These are phyloP conservation scores for Folsomia candida DNA, from an alignment of 2,888 invertebrate species.

Conservation along the genomic window DNA sequence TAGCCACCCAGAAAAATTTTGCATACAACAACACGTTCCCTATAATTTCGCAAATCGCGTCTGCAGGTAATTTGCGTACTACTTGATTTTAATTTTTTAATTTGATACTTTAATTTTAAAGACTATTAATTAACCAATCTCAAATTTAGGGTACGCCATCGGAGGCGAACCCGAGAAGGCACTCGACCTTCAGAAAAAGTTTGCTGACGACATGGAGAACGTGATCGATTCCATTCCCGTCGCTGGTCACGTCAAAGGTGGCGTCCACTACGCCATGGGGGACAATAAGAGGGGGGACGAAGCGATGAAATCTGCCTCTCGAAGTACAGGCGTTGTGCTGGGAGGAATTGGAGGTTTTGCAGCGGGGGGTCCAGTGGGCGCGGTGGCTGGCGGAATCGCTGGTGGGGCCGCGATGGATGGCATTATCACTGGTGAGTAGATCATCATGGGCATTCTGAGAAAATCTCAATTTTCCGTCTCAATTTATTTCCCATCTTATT, in stretches of 20 bases:
- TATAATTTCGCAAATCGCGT: conserved; percentile 44
- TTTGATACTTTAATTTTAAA: too few species aligned
- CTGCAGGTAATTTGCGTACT: neutral
- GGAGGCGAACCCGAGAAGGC: conserved; percentile 46
- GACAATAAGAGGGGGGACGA: conserved; percentile 44
- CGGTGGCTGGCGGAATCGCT: conserved; percentile 46
- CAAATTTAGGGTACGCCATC: conserved; percentile 45
- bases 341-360: conserved; percentile 48
- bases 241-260: conserved; percentile 48
- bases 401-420: conserved; percentile 48
- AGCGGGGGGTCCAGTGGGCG: conserved; percentile 43
- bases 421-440: conserved; percentile 38
- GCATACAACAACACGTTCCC: conserved; percentile 49
- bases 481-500: too few species aligned
- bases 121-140: too few species aligned
- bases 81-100: too few species aligned
- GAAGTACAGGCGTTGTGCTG: conserved; percentile 44
- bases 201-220: conserved; percentile 43
- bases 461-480: too few species aligned
- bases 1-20: conserved; percentile 45
- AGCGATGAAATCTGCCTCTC: conserved; percentile 47
- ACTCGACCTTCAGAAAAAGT: conserved; percentile 43
- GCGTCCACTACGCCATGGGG: conserved; percentile 44
- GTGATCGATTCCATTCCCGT: conserved; percentile 44
- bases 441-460: too few species aligned